Evolutionary conservation across 2,797 vertebrate species (phyloP).

Genomic region (Cossypha heuglini): DNA sequence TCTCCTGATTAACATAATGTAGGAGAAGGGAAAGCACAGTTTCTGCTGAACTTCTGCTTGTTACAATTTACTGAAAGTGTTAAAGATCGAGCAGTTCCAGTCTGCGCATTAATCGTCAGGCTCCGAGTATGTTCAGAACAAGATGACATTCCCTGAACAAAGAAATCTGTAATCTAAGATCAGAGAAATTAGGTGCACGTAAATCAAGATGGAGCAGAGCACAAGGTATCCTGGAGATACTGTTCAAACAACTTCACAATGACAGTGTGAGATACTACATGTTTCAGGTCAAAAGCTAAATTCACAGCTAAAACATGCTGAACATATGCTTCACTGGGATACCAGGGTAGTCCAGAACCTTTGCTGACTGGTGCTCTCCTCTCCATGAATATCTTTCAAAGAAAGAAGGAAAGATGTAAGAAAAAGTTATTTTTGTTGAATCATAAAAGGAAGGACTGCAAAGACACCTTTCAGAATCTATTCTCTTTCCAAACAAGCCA

Average conservation of each 20-base stretch:
- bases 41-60: neutral
- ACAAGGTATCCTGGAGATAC: neutral
- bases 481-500: neutral
- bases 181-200: neutral
- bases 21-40: neutral
- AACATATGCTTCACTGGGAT: neutral
- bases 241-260: neutral
- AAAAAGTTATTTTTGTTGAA: neutral
- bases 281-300: neutral
- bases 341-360: neutral
- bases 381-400: neutral
- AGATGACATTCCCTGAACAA: slow-evolving; percentile 35
- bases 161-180: slow-evolving; percentile 34
- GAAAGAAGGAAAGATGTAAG: neutral
- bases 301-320: neutral
- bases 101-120: accelerated
- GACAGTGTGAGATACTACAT: neutral
- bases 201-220: neutral
- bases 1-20: neutral
- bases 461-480: neutral
- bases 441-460: neutral
- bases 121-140: neutral
- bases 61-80: neutral
- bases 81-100: neutral
- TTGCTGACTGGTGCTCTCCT: neutral